Evolutionary conservation across 2,888 invertebrate species (phyloP).

Genomic region (Pollenia angustigena): DNA sequence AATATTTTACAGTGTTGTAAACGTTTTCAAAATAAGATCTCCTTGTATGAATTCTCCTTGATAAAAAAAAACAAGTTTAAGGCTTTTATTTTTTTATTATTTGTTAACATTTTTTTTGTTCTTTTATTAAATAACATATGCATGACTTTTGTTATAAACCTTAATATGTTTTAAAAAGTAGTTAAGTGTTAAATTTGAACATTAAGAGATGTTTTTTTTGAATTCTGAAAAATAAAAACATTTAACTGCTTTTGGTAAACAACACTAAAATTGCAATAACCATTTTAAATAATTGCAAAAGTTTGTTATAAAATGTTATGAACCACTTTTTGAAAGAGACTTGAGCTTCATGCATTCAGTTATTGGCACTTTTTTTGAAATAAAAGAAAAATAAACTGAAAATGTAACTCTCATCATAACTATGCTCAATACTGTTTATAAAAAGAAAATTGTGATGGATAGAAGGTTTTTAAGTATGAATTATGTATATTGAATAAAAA

Average conservation of each 20-base stretch:
- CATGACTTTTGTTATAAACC: neutral
- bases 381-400: neutral
- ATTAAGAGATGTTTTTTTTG: neutral
- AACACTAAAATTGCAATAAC: neutral
- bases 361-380: neutral
- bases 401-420: neutral
- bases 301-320: conserved; percentile 67
- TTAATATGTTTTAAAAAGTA: conserved; percentile 11
- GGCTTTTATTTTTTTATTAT: neutral
- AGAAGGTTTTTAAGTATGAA: neutral
- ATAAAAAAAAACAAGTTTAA: no score
- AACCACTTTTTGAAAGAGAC: conserved; percentile 43
- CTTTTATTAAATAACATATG: neutral
- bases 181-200: conserved; percentile 6
- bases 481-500: neutral
- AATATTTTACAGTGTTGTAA: no score
- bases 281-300: conserved; percentile 43
- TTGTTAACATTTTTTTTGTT: no score
- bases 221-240: neutral
- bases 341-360: conserved; percentile 37
- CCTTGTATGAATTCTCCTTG: no score
- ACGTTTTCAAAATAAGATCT: no score
- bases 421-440: neutral
- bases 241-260: conserved; percentile 17
- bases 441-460: neutral